phyloP scores from a whole-genome alignment of 2,888 invertebrate species.

The Idaea aversata region DNA sequence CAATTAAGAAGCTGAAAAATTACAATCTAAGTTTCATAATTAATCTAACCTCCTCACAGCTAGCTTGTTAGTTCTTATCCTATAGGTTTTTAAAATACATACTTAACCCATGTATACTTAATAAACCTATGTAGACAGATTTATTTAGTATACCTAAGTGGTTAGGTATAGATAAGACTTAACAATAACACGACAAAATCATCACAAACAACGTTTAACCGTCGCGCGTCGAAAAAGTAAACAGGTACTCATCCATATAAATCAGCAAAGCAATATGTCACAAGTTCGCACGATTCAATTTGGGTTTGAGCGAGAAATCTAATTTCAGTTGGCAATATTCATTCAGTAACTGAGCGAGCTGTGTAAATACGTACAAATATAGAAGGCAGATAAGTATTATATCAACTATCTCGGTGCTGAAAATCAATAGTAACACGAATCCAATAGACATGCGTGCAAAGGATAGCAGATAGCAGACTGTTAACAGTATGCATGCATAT shows the following conservation, averaged over 20 bases:
- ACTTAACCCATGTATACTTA: no score
- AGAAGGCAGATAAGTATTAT: slow-evolving; percentile 3
- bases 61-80: no score
- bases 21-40: no score
- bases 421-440: slow-evolving; percentile 27
- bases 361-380: not conserved
- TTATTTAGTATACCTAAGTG: no score
- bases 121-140: no score
- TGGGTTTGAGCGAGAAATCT: slow-evolving; percentile 4
- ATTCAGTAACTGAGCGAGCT: slow-evolving; percentile 3
- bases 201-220: not conserved
- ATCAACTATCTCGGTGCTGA: slow-evolving; percentile 20
- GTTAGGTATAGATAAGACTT: not conserved
- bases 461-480: slow-evolving; percentile 5
- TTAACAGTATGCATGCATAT: not conserved
- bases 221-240: not conserved
- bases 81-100: no score
- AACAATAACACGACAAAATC: not conserved
- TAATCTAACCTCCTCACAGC: no score
- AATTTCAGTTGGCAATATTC: slow-evolving; percentile 5
- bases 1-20: no score
- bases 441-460: slow-evolving; percentile 26
- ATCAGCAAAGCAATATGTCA: slow-evolving; percentile 4
- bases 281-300: not conserved
- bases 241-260: not conserved